Conservation (phyloP, 2,113 vertebrate species). For the Macquaria ambigua region DNA sequence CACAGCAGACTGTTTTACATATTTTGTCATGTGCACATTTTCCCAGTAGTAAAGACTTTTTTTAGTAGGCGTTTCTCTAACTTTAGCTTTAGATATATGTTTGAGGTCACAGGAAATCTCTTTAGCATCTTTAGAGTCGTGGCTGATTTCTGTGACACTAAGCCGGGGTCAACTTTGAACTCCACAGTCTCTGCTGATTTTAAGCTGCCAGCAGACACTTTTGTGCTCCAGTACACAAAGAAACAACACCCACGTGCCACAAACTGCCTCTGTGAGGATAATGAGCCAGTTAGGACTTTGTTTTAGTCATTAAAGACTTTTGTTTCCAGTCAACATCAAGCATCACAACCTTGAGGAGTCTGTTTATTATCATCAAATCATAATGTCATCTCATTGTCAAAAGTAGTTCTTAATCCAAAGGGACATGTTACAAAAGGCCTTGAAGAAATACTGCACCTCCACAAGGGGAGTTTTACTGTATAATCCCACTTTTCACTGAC, state of each 20-base stretch:
- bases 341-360: not conserved
- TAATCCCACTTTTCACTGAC: not conserved
- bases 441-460: not conserved
- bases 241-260: not conserved
- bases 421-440: not conserved
- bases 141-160: constrained; percentile 68
- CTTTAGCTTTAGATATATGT: constrained; percentile 40
- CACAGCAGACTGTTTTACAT: not conserved
- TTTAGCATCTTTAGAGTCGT: constrained; percentile 66
- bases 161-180: constrained; percentile 41
- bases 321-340: not conserved
- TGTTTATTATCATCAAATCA: not conserved
- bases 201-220: not conserved
- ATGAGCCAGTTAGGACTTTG: not conserved
- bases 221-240: not conserved
- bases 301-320: not conserved
- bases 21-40: not conserved
- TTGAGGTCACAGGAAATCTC: constrained; percentile 74
- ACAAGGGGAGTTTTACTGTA: not conserved
- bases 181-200: not conserved
- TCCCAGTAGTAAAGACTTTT: not conserved
- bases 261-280: not conserved
- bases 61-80: constrained; percentile 44
- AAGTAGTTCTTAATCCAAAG: not conserved
- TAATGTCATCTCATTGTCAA: not conserved